Percentiles rank a stretch among this genome's conserved stretches.
phyloP scores from a whole-genome alignment of 2,888 invertebrate species.

The Caenorhabditis japonica region DNA sequence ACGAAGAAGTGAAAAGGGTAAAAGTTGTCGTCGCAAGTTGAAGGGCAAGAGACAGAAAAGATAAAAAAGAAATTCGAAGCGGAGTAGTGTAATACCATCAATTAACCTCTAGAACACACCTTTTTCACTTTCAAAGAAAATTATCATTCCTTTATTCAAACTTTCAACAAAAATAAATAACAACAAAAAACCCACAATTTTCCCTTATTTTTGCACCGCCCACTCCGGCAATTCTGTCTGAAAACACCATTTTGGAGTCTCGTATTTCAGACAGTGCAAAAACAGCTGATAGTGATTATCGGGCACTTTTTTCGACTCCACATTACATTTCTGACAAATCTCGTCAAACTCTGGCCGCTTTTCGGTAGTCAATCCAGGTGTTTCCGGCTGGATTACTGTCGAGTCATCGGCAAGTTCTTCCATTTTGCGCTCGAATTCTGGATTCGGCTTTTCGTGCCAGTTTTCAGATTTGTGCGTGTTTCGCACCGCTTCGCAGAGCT shows the following conservation, averaged over 20 bases:
- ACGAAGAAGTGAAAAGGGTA: too few species aligned
- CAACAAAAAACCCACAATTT: not conserved
- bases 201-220: slow-evolving; percentile 66
- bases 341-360: slow-evolving; percentile 69
- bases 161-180: slow-evolving; percentile 3
- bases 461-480: slow-evolving; percentile 60
- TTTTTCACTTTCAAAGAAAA: too few species aligned
- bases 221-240: slow-evolving; percentile 72
- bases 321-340: slow-evolving; percentile 74
- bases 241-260: slow-evolving; percentile 70
- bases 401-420: slow-evolving; percentile 56
- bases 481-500: slow-evolving; percentile 65
- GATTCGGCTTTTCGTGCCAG: slow-evolving; percentile 70
- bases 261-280: slow-evolving; percentile 76
- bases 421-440: slow-evolving; percentile 66
- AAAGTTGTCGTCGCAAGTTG: too few species aligned
- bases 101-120: too few species aligned
- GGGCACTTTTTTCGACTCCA: slow-evolving; percentile 65
- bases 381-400: slow-evolving; percentile 44
- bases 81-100: too few species aligned
- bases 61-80: too few species aligned
- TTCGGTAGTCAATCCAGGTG: slow-evolving; percentile 40
- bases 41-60: too few species aligned
- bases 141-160: too few species aligned
- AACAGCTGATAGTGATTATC: slow-evolving; percentile 66